Base-by-base conservation (phyloP, 2,113 vertebrate genomes). In the Xyliphius kryptos region DNA sequence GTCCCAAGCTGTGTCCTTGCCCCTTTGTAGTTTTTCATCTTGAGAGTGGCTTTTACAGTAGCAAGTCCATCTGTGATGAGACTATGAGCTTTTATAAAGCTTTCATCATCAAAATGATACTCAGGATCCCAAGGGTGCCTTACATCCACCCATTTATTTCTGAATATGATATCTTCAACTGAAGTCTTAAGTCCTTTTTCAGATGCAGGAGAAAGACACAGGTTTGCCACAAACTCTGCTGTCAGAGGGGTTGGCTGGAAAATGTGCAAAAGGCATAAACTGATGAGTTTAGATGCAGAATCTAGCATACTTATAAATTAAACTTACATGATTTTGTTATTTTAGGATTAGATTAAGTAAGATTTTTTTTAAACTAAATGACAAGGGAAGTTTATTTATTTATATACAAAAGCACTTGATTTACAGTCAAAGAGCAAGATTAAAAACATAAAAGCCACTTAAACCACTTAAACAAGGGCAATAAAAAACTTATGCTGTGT, bases 41-140 rank as follows among this genome's bases (percentile, higher is more conserved):
- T 49, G 14, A 58, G n/a, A 22, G 38, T 52, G 20, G 47, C 41
- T 21, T 69, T 63, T 9, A 44, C 48, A 5, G 13, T 9, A 5
- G 6, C 15, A 5, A 64, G 1, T 1, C 54, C 61, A 10, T 37
- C 16, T 16, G 26, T 68, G 50, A 59, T 53, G 6, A 58, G 49
- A 7, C 37, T 47, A 1, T 22, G 56, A 5, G 17, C 49, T 20
- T 64, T 11, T 10, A 21, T n/a, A 1, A 64, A 58, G 4, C 22
- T 64, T 41, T 70, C 68, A 7, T 16, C 32, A 10, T 64, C 61
- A 14, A 64, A 64, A 56, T 70, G 68, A n/a, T 63, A 53, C 10
- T 41, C 10, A 1, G n/a, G 13, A 10, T 58, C 49, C 1, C 54
- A 14, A 9, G 7, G 1, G 19, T 70, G 41, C 15, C 2, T 16